phyloP scores from a whole-genome alignment of 2,113 vertebrate species.

The Glaucidium brasilianum region DNA sequence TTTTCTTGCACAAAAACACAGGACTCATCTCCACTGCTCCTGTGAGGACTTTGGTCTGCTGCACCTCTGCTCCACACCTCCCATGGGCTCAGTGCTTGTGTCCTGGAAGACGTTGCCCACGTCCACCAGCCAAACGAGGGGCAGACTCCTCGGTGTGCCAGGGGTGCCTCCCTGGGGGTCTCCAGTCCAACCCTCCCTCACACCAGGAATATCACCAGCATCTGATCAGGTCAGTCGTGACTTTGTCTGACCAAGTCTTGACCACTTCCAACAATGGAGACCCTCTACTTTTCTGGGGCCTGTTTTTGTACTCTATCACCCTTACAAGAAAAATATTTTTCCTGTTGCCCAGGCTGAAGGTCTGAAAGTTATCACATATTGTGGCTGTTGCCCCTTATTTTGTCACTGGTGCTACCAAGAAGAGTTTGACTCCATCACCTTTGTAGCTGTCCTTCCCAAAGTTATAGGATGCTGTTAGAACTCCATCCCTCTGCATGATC shows the following conservation, averaged over 20 bases:
- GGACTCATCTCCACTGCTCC: background rate
- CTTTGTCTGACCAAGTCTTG: background rate
- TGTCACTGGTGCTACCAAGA: background rate
- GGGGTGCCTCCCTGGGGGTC: too few relatives aligned
- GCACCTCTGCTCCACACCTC: background rate
- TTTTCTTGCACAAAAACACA: background rate
- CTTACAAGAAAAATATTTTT: background rate
- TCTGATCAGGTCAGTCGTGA: background rate
- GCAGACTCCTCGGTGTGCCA: background rate
- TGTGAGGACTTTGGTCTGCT: background rate
- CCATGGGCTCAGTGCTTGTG: background rate
- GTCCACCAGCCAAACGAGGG: background rate
- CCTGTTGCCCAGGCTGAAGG: background rate
- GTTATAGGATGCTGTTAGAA: background rate
- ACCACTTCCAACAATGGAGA: background rate
- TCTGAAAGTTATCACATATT: background rate
- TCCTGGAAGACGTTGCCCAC: background rate
- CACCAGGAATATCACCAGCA: background rate
- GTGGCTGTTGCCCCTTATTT: background rate
- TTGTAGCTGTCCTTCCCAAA: background rate
- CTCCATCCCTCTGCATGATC: background rate
- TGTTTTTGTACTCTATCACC: background rate
- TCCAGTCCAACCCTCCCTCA: background rate
- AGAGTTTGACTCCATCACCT: background rate
- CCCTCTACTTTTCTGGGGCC: too few relatives aligned